A percentile compares a stretch with the other conserved stretches of the same genome.
Conservation (phyloP, 2,797 vertebrate genomes). For the Coendou prehensilis region DNA sequence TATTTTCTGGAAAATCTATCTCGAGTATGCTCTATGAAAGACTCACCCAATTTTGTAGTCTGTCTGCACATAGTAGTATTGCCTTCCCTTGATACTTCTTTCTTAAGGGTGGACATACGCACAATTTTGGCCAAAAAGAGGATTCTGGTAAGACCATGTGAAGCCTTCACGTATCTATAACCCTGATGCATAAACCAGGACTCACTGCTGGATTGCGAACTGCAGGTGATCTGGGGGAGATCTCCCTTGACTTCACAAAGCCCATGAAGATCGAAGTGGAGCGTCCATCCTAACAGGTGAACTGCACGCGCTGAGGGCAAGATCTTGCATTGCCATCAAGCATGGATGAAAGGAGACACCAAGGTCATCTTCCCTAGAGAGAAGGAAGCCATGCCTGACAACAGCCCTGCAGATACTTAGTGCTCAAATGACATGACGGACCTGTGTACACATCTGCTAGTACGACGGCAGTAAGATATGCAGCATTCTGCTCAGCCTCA, state of each 20-base stretch:
- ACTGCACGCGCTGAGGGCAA: conserved; percentile 93
- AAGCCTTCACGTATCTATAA: conserved; percentile 89
- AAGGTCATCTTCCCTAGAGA: conserved; percentile 96
- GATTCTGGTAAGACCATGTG: conserved; percentile 86
- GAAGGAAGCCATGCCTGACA: conserved; percentile 93
- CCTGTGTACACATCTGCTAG: conserved; percentile 92
- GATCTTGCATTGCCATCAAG: conserved; percentile 95
- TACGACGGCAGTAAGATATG: conserved; percentile 93
- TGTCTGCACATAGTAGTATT: not conserved
- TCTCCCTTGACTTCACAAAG: conserved; percentile 94
- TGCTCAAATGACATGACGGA: conserved; percentile 95
- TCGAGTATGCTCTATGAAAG: not conserved
- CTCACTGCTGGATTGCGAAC: conserved; percentile 93
- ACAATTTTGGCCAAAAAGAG: not conserved
- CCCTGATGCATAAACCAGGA: conserved; percentile 91
- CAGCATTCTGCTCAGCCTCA: conserved; percentile 91
- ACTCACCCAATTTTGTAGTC: not conserved
- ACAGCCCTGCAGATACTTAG: conserved; percentile 95
- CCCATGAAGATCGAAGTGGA: conserved; percentile 95
- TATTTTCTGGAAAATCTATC: not conserved
- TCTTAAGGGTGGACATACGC: not conserved
- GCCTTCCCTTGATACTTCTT: not conserved
- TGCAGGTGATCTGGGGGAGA: conserved; percentile 94
- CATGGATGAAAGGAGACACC: conserved; percentile 94
- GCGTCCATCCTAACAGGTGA: conserved; percentile 92